phyloP scores from a whole-genome alignment of 2,113 vertebrate species.

The Trogon melanurus region DNA sequence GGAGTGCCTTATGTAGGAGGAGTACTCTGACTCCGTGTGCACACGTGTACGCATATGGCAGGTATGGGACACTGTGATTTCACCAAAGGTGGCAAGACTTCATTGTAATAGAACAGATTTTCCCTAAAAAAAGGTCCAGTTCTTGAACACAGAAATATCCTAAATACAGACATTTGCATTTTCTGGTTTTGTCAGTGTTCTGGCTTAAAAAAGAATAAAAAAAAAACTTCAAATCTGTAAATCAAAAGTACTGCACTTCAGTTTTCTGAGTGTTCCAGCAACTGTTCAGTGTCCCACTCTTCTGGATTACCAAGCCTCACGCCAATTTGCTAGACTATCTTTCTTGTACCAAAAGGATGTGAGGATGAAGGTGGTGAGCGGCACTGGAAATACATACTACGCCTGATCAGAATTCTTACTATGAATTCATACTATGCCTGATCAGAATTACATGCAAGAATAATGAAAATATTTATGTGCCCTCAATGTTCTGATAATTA shows the following conservation, averaged over 20 bases:
- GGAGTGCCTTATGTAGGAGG: background rate
- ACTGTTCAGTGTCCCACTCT: background rate
- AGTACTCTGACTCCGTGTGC: background rate
- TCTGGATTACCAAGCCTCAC: background rate
- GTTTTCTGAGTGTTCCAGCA: background rate
- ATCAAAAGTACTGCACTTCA: background rate
- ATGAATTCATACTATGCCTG: background rate
- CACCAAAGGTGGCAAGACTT: background rate
- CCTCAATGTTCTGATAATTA: background rate
- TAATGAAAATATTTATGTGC: background rate
- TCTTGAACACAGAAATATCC: background rate
- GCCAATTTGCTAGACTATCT: background rate
- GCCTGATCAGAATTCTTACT: background rate
- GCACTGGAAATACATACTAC: background rate
- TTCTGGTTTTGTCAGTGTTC: background rate
- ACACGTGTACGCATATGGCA: rapidly evolving
- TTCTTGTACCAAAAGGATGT: background rate
- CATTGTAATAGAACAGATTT: background rate
- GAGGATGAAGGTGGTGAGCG: background rate
- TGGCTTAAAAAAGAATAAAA: background rate
- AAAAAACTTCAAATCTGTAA: background rate
- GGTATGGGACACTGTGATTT: background rate
- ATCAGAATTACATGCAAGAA: background rate
- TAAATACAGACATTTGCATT: background rate
- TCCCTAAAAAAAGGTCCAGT: background rate